Conservation (phyloP, 2,797 vertebrate genomes). For the Pseudomugil tenellus region DNA sequence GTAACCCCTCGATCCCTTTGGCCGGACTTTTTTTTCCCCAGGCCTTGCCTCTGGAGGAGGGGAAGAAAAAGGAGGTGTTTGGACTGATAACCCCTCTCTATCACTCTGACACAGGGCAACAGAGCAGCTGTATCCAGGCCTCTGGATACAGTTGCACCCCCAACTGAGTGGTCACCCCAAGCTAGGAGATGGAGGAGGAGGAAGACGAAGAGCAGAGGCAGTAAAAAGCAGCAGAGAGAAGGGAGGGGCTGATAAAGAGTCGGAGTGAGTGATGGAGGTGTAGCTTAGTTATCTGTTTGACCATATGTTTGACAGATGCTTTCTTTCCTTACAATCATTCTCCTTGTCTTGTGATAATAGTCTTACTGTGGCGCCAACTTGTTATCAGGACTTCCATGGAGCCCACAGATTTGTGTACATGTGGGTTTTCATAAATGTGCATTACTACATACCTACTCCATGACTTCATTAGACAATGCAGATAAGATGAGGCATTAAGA, state of each 20-base stretch:
- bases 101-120: conserved; percentile 55
- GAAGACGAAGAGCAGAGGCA: conserved; percentile 23
- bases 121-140: conserved; percentile 27
- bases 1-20: conserved; percentile 33
- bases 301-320: conserved; percentile 61
- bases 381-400: conserved; percentile 56
- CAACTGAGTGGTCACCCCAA: conserved; percentile 18
- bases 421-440: conserved; percentile 64
- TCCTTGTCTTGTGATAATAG: conserved; percentile 55
- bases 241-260: conserved; percentile 42
- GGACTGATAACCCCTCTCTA: conserved; percentile 72
- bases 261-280: conserved; percentile 55
- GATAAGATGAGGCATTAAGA: conserved; percentile 49
- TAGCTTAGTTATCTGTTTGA: conserved; percentile 51
- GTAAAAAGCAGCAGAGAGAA: conserved; percentile 5
- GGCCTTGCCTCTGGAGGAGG: conserved; percentile 43
- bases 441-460: conserved; percentile 62
- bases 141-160: conserved; percentile 36
- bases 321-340: conserved; percentile 59
- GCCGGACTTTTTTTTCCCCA: conserved; percentile 51
- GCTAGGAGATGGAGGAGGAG: conserved; percentile 20
- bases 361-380: conserved; percentile 50
- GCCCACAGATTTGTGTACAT: conserved; percentile 52
- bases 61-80: conserved; percentile 53
- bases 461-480: conserved; percentile 41